A percentile compares a stretch with the other conserved stretches of the same genome.
Conservation (phyloP, 2,888 invertebrate genomes). For the Cheiracanthium punctorium region DNA sequence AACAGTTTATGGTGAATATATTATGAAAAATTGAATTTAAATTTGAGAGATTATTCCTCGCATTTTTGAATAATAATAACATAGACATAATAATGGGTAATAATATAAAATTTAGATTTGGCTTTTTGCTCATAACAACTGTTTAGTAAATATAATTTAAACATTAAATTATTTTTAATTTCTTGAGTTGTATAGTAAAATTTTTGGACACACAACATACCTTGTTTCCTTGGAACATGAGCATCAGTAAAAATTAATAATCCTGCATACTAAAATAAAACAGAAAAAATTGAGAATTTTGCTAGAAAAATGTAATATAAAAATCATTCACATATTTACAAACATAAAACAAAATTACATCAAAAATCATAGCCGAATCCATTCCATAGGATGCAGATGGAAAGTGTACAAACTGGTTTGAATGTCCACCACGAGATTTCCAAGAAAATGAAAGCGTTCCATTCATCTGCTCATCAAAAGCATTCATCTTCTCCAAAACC, state of each 20-base stretch:
- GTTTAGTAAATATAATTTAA: too few species aligned
- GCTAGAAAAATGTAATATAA: not conserved
- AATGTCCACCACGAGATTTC: slow-evolving; percentile 89
- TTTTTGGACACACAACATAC: slow-evolving; percentile 45
- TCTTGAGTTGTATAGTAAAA: too few species aligned
- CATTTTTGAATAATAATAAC: too few species aligned
- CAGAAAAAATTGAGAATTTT: slow-evolving; percentile 13
- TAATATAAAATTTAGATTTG: too few species aligned
- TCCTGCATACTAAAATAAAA: slow-evolving; percentile 81
- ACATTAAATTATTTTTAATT: too few species aligned
- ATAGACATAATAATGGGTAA: too few species aligned
- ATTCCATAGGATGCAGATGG: slow-evolving; percentile 93
- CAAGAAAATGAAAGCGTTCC: slow-evolving; percentile 89
- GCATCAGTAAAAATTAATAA: slow-evolving; percentile 94
- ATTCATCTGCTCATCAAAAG: slow-evolving; percentile 86
- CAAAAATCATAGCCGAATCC: slow-evolving; percentile 95
- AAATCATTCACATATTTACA: not conserved
- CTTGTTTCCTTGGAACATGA: slow-evolving; percentile 75
- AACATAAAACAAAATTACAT: slow-evolving; percentile 78
- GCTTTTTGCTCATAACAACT: too few species aligned
- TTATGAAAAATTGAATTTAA: too few species aligned
- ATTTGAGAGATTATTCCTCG: too few species aligned
- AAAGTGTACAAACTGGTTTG: slow-evolving; percentile 89
- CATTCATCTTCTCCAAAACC: slow-evolving; percentile 88
- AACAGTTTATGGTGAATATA: too few species aligned